Evolutionary conservation across 2,113 vertebrate species (phyloP).

Genomic region (Nerophis ophidion): DNA sequence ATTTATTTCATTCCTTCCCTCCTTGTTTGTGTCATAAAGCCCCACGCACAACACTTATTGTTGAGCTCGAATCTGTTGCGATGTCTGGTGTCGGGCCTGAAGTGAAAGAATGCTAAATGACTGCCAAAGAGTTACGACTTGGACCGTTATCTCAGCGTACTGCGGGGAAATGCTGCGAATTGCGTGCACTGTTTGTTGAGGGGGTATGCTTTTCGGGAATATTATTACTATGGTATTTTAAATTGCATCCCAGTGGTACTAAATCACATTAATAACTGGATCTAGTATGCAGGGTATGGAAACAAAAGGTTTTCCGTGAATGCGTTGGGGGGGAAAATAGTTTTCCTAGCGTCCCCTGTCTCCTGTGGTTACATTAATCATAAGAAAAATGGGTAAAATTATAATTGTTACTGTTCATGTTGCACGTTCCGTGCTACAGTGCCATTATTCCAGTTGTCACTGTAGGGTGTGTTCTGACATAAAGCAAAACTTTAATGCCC

Average conservation of each 20-base stretch:
- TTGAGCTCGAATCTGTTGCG: constrained; percentile 49
- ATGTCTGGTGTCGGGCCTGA: constrained; percentile 48
- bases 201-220: constrained; percentile 25
- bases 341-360: constrained; percentile 10
- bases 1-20: no score
- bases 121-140: constrained; percentile 45
- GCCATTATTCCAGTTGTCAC: constrained; percentile 25
- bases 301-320: constrained; percentile 31
- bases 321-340: constrained; percentile 19
- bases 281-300: constrained; percentile 19
- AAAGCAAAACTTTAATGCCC: neutral
- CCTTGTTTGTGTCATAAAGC: constrained; percentile 4
- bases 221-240: constrained; percentile 38
- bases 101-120: constrained; percentile 48
- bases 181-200: constrained; percentile 30
- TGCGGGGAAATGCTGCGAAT: constrained; percentile 22
- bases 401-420: constrained; percentile 3
- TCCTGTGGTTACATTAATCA: constrained; percentile 7
- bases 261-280: constrained; percentile 23
- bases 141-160: constrained; percentile 6
- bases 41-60: constrained; percentile 28
- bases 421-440: constrained; percentile 4
- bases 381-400: constrained; percentile 43
- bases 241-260: constrained; percentile 28
- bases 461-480: constrained; percentile 17